These are phyloP conservation scores for Anguilla megastoma DNA, from an alignment of 2,797 vertebrate species.

Conservation along the genomic window DNA sequence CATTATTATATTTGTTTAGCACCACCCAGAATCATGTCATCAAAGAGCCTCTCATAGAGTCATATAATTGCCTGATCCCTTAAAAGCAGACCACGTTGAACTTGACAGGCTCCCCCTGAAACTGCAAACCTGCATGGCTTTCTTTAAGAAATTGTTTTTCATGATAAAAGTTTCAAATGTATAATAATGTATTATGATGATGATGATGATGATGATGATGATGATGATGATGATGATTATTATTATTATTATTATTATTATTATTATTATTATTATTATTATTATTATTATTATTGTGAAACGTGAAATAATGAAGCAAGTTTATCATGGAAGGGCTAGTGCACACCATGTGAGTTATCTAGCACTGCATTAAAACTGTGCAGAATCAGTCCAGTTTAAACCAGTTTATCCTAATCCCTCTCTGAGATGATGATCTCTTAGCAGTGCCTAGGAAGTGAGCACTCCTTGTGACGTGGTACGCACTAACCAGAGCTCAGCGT, in stretches of 20 bases:
- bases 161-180: neutral
- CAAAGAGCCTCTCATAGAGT: neutral
- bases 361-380: neutral
- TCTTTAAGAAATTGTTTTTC: neutral
- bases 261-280: neutral
- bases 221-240: neutral
- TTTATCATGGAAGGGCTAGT: no score
- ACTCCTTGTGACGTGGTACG: neutral
- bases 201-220: neutral
- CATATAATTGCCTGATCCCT: neutral
- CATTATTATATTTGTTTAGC: neutral
- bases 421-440: neutral
- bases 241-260: neutral
- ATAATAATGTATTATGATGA: neutral
- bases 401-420: conserved; percentile 1
- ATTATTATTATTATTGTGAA: neutral
- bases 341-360: neutral
- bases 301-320: no score
- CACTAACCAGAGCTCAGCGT: neutral
- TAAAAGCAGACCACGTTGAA: neutral
- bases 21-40: neutral
- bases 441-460: neutral
- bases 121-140: no score
- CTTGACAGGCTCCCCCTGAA: neutral
- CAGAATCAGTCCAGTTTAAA: neutral